Evolutionary conservation across 2,888 invertebrate genomes (phyloP), one percentile per base, ranked within the genome.

Genomic region (Alsophila aescularia): DNA sequence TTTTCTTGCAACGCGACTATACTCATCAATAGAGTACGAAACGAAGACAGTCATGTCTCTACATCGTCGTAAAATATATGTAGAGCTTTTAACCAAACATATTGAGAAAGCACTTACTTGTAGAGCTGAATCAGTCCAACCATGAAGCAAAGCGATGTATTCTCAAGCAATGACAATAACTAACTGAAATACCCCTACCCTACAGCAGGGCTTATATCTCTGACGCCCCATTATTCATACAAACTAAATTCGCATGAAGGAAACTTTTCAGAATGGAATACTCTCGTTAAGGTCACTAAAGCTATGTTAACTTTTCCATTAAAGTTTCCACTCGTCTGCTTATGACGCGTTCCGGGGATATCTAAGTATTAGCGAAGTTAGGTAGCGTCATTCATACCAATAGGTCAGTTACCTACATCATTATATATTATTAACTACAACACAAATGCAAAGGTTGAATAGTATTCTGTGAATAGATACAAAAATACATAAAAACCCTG

Each of bases 281-380:
- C 45, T 24, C 1, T 1, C 24, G 54, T 65, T 58, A 44, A 55
- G 55, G 42, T 40, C 39, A 58, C 67, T 21, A 56, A 55, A 56
- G 45, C 50, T 55, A 31, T 31, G 36, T 36, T 8, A 77, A 79
- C 43, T 57, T 75, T 81, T 80, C 80, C 81, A 75, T 70, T 49
- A 64, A 71, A 64, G 63, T 75, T 74, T 66, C 75, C 73, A 67
- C 69, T 61, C 10, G 45, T 43, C 18, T 51, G 40, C 39, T 48
- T 13, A 49, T 62, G 59, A 62, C 59, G 60, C 47, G 39, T 27
- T 34, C 31, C 9, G 32, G 36, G 47, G 47, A 43, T 36, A 52
- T 49, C 35, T 34, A 49, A 48, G 47, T 52, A 59, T 35, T 44
- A 40, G 45, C 50, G 31, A 39, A 48, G 37, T 35, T 12, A 39